A percentile compares a stretch with the other conserved stretches of the same genome.
phyloP scores from a whole-genome alignment of 2,888 invertebrate genomes.

The Leptothorax acervorum region DNA sequence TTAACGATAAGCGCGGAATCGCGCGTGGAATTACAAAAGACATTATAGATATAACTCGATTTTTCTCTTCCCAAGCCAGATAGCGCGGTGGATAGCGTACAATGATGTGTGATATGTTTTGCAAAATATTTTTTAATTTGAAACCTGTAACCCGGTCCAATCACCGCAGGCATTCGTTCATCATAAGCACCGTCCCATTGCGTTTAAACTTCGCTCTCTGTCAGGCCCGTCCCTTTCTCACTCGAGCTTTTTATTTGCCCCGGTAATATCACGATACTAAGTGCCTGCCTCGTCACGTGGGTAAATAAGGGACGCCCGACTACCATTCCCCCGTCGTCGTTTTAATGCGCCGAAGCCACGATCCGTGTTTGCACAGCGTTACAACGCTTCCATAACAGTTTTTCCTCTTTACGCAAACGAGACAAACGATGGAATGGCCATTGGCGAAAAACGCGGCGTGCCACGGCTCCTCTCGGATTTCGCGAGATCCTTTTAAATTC shows the following conservation, averaged over 20 bases:
- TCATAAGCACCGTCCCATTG: slow-evolving; percentile 47
- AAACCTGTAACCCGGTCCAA: slow-evolving; percentile 34
- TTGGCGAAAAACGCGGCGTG: slow-evolving; percentile 42
- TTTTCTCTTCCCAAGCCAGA: background rate
- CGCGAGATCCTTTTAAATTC: slow-evolving; percentile 45
- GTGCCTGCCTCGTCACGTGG: slow-evolving; percentile 74
- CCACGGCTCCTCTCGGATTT: slow-evolving; percentile 33
- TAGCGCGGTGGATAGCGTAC: background rate
- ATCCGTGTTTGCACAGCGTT: slow-evolving; percentile 75
- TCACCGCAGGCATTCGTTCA: slow-evolving; percentile 34
- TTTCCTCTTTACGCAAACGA: slow-evolving; percentile 70
- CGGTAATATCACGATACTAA: slow-evolving; percentile 79
- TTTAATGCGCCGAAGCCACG: slow-evolving; percentile 69
- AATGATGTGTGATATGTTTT: background rate
- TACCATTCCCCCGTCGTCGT: slow-evolving; percentile 59
- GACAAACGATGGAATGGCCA: slow-evolving; percentile 37
- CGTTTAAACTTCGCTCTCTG: slow-evolving; percentile 74
- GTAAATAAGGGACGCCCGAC: slow-evolving; percentile 74
- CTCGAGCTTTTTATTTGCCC: slow-evolving; percentile 72
- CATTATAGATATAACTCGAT: background rate
- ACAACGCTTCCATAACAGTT: slow-evolving; percentile 68
- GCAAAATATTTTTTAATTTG: slow-evolving; percentile 32
- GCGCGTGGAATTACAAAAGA: slow-evolving; percentile 11
- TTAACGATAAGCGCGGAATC: slow-evolving; percentile 27
- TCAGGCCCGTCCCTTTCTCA: slow-evolving; percentile 17